Conservation (phyloP, 2,113 vertebrate genomes). For the Melanotaenia duboulayi region DNA sequence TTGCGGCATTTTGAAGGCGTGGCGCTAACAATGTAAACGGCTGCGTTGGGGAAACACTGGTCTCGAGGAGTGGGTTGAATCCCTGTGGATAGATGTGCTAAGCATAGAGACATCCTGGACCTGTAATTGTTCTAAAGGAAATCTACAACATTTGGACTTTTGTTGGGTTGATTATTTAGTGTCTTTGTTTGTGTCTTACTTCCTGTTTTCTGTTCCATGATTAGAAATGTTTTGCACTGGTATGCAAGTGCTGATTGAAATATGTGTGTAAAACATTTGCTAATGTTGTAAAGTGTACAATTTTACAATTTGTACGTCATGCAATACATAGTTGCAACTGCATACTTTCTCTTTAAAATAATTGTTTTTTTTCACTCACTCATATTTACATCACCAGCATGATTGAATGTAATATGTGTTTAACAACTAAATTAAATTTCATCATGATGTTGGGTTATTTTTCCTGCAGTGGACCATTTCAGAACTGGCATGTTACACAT, state of each 20-base stretch:
- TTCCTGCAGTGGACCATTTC: constrained; percentile 91
- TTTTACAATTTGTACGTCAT: too few relatives aligned
- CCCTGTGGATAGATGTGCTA: background rate
- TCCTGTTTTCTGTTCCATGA: background rate
- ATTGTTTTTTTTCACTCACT: background rate
- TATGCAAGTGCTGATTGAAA: background rate
- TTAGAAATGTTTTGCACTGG: background rate
- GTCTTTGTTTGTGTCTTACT: background rate
- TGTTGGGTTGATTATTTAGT: background rate
- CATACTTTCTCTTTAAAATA: too few relatives aligned
- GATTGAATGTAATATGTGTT: background rate
- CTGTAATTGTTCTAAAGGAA: too few relatives aligned
- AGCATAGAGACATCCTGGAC: background rate
- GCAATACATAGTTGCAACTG: too few relatives aligned
- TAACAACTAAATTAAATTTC: background rate
- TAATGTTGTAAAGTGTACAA: background rate
- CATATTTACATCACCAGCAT: background rate
- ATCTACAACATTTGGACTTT: background rate
- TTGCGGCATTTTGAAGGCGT: too few relatives aligned
- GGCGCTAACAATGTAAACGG: too few relatives aligned
- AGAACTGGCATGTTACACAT: constrained; percentile 93
- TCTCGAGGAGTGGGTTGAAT: too few relatives aligned
- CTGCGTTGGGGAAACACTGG: too few relatives aligned
- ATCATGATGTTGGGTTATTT: background rate
- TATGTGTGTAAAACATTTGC: background rate